phyloP scores from a whole-genome alignment of 2,888 invertebrate genomes.

The Sphinx pinastri region DNA sequence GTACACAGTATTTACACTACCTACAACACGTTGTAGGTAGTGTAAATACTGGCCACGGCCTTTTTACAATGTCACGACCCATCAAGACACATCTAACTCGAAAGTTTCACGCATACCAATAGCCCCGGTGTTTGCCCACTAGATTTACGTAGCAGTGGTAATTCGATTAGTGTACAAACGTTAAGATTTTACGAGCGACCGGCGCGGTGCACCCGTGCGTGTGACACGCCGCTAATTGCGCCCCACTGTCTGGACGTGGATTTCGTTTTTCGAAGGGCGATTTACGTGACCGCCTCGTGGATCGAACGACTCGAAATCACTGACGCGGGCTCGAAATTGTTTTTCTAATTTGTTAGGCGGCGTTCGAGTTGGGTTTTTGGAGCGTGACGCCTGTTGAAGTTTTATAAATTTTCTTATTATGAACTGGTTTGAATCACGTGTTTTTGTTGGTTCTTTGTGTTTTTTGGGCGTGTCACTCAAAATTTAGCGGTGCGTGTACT shows the following conservation, averaged over 20 bases:
- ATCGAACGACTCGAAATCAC: neutral
- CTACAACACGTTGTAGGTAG: too few species aligned
- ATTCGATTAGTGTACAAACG: conserved; percentile 6
- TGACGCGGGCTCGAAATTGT: neutral
- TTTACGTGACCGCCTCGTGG: conserved; percentile 4
- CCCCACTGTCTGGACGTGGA: neutral
- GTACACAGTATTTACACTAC: too few species aligned
- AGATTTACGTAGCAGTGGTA: neutral
- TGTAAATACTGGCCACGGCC: too few species aligned
- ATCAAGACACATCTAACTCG: neutral
- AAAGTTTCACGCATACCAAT: neutral
- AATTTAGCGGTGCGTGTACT: too few species aligned
- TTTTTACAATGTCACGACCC: neutral
- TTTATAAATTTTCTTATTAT: neutral
- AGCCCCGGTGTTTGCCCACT: neutral
- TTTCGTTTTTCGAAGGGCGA: conserved; percentile 2
- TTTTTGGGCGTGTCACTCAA: too few species aligned
- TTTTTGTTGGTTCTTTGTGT: neutral
- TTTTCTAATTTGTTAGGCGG: neutral
- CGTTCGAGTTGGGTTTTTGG: neutral
- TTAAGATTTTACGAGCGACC: conserved; percentile 6
- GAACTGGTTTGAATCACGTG: neutral
- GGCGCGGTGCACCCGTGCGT: conserved; percentile 21
- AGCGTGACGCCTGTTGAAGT: neutral
- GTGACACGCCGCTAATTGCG: conserved; percentile 13